These are phyloP conservation scores for Idaea biselata DNA, from an alignment of 2,888 invertebrate species.

Conservation along the genomic window DNA sequence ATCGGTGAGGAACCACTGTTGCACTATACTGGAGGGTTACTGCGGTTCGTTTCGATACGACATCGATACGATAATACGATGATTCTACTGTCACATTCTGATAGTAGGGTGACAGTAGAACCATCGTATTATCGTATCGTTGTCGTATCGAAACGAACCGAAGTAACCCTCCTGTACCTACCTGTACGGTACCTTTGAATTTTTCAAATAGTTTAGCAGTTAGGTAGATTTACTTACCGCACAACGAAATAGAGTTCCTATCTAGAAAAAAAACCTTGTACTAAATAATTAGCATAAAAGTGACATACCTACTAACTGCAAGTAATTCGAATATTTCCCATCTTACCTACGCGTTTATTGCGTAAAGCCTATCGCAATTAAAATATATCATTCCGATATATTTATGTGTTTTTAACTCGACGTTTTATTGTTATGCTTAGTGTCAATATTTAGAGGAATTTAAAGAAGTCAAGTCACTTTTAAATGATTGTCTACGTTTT, in stretches of 20 bases:
- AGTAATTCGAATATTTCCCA: neutral
- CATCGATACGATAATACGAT: no score
- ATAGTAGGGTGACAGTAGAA: no score
- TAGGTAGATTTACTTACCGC: neutral
- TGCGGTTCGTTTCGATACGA: no score
- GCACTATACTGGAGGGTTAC: no score
- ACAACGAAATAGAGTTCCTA: neutral
- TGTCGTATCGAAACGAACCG: no score
- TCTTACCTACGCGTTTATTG: neutral
- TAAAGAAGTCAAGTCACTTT: neutral
- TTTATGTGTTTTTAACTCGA: neutral
- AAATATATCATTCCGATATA: neutral
- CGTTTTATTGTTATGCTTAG: neutral
- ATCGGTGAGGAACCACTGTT: no score
- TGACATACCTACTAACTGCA: neutral
- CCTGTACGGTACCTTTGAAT: no score
- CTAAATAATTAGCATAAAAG: neutral
- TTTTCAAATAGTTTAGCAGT: neutral
- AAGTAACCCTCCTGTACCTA: no score
- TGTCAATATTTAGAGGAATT: neutral
- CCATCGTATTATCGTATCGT: no score
- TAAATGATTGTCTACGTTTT: no score
- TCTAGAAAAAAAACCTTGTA: neutral
- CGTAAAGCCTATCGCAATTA: neutral
- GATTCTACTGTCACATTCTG: no score